Evolutionary conservation across 2,888 invertebrate species (phyloP), one percentile per base, ranked within the genome.

Genomic region (Ceratothoa steindachneri): DNA sequence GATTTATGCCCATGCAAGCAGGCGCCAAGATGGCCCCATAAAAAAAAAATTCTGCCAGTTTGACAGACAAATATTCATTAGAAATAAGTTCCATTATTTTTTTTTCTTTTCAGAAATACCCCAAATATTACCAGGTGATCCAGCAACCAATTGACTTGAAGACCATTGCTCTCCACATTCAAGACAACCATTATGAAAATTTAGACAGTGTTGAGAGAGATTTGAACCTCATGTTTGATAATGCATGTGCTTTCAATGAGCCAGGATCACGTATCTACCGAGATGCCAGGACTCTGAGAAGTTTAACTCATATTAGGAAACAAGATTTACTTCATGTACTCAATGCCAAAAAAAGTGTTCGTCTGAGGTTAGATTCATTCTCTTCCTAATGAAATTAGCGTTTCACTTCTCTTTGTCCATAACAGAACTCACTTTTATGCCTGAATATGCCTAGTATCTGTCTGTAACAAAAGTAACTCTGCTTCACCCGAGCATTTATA

Each of bases 241-340:
- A 99, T 85, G 98, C 98, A 0, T 97, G 96, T 83, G 87, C 90
- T 22, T 99, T 96, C 83, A 98, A 98, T 84, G 97, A 97, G 83
- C 95, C 98, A 0, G 95, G 95, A 1, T 97, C 97, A 12, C 91
- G 92, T 83, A 97, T 98, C 81, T 97, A 96, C 83, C 96, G 95
- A 85, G 95, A 97, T 85, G 96, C 97, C 0, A 94, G 93, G 83
- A 87, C 90, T 29, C 85, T 98, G 71, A 92, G 93, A 83, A 93
- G 92, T 87, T 89, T 93, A 80, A 87, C 88, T 69, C 83, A 83
- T 9, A 83, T 84, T 4, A 86, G 85, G 74, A 90, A 90, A 81
- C 86, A 88, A 72, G 93, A 93, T 83, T 86, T 93, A 12, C 92
- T 92, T 79, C 89, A 89, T 81, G 89, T 90, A 0, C 72, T 76